These are phyloP conservation scores for Trissolcus japonicus DNA, from an alignment of 2,888 invertebrate genomes.

Conservation along the genomic window DNA sequence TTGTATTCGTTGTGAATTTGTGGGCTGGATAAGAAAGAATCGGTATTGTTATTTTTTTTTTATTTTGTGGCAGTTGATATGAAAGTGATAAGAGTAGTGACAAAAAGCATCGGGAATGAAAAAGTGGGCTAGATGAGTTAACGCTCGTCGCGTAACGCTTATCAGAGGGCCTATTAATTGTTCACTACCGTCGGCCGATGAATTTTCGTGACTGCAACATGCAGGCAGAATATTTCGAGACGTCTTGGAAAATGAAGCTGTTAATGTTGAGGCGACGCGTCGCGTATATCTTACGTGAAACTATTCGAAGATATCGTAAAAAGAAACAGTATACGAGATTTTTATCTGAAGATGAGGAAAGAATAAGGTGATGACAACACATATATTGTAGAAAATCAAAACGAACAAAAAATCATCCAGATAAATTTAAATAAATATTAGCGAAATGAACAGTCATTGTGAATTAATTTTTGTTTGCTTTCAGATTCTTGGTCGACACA, in stretches of 20 bases:
- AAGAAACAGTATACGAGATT: slow-evolving; percentile 81
- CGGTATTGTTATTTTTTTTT: no score
- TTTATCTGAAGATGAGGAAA: slow-evolving; percentile 84
- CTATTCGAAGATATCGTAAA: slow-evolving; percentile 55
- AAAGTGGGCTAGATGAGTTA: slow-evolving; percentile 14
- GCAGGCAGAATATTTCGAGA: slow-evolving; percentile 70
- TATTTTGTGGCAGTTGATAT: no score
- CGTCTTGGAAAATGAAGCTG: slow-evolving; percentile 70
- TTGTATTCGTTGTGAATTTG: no score
- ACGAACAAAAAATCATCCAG: no score
- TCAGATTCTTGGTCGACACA: slow-evolving; percentile 28
- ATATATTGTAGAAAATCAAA: not conserved
- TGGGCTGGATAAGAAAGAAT: no score
- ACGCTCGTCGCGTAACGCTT: slow-evolving; percentile 47
- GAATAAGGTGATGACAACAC: slow-evolving; percentile 75
- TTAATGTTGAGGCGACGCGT: slow-evolving; percentile 66
- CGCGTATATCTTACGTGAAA: slow-evolving; percentile 62
- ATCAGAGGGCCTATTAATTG: slow-evolving; percentile 47
- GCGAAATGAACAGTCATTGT: not conserved
- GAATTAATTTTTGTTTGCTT: not conserved
- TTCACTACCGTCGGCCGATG: slow-evolving; percentile 38
- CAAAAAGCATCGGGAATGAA: no score
- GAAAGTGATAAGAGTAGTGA: no score
- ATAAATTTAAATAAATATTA: no score
- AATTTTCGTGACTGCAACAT: slow-evolving; percentile 47